These are phyloP conservation scores for Drosophila kambysellisi DNA, from an alignment of 2,888 invertebrate species.

Conservation along the genomic window DNA sequence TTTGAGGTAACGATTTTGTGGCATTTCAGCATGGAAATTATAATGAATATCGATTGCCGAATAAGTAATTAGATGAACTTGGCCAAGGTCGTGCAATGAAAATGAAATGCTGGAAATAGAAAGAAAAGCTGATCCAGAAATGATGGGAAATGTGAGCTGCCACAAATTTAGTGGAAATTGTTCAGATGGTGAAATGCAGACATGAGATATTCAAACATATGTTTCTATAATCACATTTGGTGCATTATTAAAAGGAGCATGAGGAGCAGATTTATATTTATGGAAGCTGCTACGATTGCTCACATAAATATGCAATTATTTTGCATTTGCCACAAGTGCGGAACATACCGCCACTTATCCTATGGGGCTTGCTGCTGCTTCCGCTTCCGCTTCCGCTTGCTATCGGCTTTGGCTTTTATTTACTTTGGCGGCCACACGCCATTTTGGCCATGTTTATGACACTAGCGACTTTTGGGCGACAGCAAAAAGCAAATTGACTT, in stretches of 20 bases:
- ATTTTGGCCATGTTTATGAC: conserved; percentile 72
- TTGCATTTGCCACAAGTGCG: conserved; percentile 61
- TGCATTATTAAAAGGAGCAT: conserved; percentile 51
- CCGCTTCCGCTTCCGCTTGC: conserved; percentile 5
- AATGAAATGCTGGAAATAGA: neutral
- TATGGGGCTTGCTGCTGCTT: neutral
- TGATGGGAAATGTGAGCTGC: neutral
- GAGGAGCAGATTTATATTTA: conserved; percentile 54
- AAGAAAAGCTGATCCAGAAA: neutral
- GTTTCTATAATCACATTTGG: conserved; percentile 42
- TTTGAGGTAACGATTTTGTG: neutral
- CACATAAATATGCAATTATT: conserved; percentile 79
- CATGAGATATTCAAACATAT: neutral
- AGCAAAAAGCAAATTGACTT: conserved; percentile 72
- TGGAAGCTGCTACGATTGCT: conserved; percentile 30
- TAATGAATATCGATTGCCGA: neutral
- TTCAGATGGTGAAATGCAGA: conserved; percentile 26
- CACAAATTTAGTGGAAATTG: conserved; percentile 39
- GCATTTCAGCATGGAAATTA: neutral
- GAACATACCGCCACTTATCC: neutral
- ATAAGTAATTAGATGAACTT: neutral
- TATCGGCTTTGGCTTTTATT: conserved; percentile 54
- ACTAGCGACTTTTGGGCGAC: conserved; percentile 69
- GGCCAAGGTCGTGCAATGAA: neutral
- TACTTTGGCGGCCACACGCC: conserved; percentile 54